Conservation (phyloP, 2,797 vertebrate genomes). For the Melanotaenia parkinsoni region DNA sequence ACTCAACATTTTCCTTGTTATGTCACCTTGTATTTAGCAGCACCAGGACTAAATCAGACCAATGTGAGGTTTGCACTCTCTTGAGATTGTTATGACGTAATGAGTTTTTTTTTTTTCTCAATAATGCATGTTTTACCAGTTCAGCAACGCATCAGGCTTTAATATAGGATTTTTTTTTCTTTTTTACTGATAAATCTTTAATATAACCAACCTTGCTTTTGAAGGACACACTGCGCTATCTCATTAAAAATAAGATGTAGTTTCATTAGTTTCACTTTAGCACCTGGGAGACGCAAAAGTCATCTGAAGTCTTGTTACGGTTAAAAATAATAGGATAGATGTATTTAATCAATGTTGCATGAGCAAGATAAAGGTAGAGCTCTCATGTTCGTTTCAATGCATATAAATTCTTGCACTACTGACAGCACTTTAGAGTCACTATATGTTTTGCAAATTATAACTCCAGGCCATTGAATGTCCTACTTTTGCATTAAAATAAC, state of each 20-base stretch:
- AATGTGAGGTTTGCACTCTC: slow-evolving; percentile 45
- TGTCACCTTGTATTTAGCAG: slow-evolving; percentile 52
- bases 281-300: slow-evolving; percentile 38
- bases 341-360: slow-evolving; percentile 62
- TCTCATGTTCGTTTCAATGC: slow-evolving; percentile 28
- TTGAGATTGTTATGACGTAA: slow-evolving; percentile 51
- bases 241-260: slow-evolving; percentile 57
- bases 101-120: slow-evolving; percentile 43
- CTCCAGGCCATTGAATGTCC: background rate
- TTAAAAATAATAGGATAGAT: slow-evolving; percentile 42
- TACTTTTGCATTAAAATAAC: background rate
- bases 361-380: slow-evolving; percentile 43
- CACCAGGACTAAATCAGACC: slow-evolving; percentile 48
- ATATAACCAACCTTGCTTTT: slow-evolving; percentile 47
- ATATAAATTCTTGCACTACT: background rate
- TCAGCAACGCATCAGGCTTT: slow-evolving; percentile 37
- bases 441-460: background rate
- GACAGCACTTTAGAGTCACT: slow-evolving; percentile 19
- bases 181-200: slow-evolving; percentile 57
- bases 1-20: slow-evolving; percentile 42
- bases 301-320: slow-evolving; percentile 54
- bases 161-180: slow-evolving; percentile 24
- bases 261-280: slow-evolving; percentile 59
- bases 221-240: slow-evolving; percentile 37
- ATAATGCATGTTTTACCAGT: slow-evolving; percentile 56